A percentile compares a stretch with the other conserved stretches of the same genome.
These are phyloP conservation scores for Squalus acanthias DNA, from an alignment of 2,797 vertebrate species.

Conservation along the genomic window DNA sequence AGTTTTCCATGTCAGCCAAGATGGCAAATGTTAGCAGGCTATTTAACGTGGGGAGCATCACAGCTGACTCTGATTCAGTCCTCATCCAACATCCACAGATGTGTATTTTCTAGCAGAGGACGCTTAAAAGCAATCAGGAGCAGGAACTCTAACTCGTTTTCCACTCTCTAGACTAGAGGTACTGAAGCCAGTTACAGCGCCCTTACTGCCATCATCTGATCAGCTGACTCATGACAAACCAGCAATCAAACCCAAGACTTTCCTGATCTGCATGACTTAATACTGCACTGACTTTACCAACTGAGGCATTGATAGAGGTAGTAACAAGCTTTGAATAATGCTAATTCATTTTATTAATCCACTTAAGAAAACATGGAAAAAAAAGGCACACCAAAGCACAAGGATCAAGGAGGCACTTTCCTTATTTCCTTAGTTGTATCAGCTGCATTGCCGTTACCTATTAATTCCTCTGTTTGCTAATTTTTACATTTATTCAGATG, in stretches of 20 bases:
- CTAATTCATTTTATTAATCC: not conserved
- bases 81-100: not conserved
- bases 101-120: not conserved
- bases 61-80: not conserved
- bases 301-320: not conserved
- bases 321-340: not conserved
- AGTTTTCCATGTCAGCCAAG: not conserved
- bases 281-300: not conserved
- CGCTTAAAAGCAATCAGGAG: not conserved
- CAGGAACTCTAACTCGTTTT: not conserved
- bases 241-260: not conserved
- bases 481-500: constrained; percentile 65
- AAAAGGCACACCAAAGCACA: not conserved
- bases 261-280: not conserved
- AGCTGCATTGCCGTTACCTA: constrained; percentile 57
- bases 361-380: not conserved
- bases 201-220: not conserved
- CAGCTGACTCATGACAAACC: not conserved
- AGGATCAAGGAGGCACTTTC: not conserved
- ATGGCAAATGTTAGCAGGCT: not conserved
- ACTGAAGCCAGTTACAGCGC: not conserved
- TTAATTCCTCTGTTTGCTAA: constrained; percentile 68
- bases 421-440: not conserved
- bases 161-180: not conserved
- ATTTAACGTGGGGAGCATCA: not conserved